Evolutionary conservation across 2,888 invertebrate species (phyloP).

Genomic region (Drosophila prostipennis): DNA sequence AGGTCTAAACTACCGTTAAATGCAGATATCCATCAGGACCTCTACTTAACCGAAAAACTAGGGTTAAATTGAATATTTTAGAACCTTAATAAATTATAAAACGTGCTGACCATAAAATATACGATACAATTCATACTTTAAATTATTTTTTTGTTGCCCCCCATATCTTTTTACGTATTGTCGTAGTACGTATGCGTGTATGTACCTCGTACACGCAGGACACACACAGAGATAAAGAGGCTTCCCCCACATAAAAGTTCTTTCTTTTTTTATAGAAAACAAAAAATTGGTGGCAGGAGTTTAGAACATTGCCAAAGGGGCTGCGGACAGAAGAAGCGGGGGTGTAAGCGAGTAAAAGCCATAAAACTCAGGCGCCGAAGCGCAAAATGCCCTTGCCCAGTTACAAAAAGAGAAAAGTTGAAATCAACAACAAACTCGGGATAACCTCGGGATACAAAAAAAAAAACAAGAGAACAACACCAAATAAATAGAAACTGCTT

Average conservation of each 20-base stretch:
- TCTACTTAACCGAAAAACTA: neutral
- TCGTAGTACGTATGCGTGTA: conserved; percentile 39
- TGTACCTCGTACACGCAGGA: conserved; percentile 47
- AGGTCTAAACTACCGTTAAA: too few species aligned
- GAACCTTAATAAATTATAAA: conserved; percentile 1
- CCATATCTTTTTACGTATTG: conserved; percentile 2
- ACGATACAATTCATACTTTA: conserved; percentile 4
- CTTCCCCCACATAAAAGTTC: conserved; percentile 25
- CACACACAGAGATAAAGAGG: conserved; percentile 34
- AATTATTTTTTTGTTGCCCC: conserved; percentile 1
- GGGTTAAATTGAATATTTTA: neutral
- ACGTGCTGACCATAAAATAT: conserved; percentile 9
- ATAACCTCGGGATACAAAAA: neutral
- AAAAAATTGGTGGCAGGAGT: conserved; percentile 33
- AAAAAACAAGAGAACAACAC: conserved; percentile 6
- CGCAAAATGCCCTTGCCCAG: conserved; percentile 58
- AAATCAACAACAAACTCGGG: neutral
- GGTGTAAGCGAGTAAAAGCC: conserved; percentile 11
- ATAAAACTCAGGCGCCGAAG: conserved; percentile 59
- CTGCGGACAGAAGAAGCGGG: conserved; percentile 16
- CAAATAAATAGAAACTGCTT: conserved; percentile 67
- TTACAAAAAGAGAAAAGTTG: neutral
- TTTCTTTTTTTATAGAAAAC: conserved; percentile 21
- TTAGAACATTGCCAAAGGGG: conserved; percentile 33
- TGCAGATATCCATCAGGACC: neutral